These are phyloP conservation scores for Sycophila sp. DNA, from an alignment of 1,140 invertebrate species.

Conservation along the genomic window DNA sequence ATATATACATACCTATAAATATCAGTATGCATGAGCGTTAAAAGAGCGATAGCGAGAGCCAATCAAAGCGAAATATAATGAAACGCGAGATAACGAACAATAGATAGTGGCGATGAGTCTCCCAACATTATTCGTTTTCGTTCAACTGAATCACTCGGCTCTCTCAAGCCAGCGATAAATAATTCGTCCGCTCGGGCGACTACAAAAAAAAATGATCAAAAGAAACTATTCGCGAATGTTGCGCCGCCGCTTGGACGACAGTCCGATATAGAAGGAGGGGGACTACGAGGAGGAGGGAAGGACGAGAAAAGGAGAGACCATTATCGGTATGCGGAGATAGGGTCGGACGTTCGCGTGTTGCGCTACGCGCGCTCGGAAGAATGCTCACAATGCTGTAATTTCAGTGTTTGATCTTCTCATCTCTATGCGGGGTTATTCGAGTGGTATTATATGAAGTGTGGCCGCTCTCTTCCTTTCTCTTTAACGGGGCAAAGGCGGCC, in stretches of 20 bases:
- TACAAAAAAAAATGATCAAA: not conserved
- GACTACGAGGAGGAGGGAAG: slow-evolving; percentile 3
- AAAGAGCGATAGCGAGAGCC: slow-evolving; percentile 46
- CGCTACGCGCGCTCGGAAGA: slow-evolving; percentile 47
- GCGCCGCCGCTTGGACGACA: no score
- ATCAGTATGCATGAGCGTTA: slow-evolving; percentile 44
- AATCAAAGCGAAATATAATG: slow-evolving; percentile 45
- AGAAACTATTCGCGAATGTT: not conserved
- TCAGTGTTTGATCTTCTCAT: slow-evolving; percentile 64
- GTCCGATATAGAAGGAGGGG: not conserved
- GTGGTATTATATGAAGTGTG: slow-evolving; percentile 56
- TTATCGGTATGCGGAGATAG: slow-evolving; percentile 50
- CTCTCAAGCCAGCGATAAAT: slow-evolving; percentile 6
- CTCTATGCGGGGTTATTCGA: slow-evolving; percentile 53
- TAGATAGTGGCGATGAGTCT: slow-evolving; percentile 34
- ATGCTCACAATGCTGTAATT: slow-evolving; percentile 64
- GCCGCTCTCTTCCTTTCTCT: not conserved
- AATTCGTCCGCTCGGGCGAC: not conserved
- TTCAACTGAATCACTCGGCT: slow-evolving; percentile 14
- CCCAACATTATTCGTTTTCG: not conserved
- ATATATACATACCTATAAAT: slow-evolving; percentile 21
- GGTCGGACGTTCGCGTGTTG: no score
- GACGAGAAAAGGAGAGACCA: slow-evolving; percentile 37
- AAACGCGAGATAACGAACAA: slow-evolving; percentile 25
- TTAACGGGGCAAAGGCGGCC: not conserved